These are phyloP conservation scores for Chrysolina haemoptera DNA, from an alignment of 2,888 invertebrate genomes.

Conservation along the genomic window DNA sequence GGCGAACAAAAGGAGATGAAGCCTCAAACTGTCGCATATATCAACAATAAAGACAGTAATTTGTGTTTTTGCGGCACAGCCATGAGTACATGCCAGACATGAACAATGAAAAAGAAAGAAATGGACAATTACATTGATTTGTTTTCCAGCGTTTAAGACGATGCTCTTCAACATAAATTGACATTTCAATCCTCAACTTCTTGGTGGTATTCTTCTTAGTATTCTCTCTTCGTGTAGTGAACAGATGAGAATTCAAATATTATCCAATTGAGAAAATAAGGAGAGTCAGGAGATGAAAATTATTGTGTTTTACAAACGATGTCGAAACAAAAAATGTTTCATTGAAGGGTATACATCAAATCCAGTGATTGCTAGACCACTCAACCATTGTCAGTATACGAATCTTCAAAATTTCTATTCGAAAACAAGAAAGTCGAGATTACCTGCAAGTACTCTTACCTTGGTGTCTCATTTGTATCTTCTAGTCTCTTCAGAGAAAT, in stretches of 20 bases:
- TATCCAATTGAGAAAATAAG: not conserved
- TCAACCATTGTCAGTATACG: no score
- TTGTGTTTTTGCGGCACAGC: constrained; percentile 56
- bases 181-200: constrained; percentile 46
- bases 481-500: no score
- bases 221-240: constrained; percentile 26
- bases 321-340: no score
- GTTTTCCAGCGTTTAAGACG: constrained; percentile 53
- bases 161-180: constrained; percentile 47
- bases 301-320: no score
- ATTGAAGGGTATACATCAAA: no score
- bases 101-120: constrained; percentile 54
- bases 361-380: no score
- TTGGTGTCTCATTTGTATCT: no score
- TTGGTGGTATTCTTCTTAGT: constrained; percentile 42
- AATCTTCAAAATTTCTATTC: no score
- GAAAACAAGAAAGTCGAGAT: no score
- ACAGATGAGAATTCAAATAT: not conserved
- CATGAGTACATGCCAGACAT: constrained; percentile 54
- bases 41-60: constrained; percentile 54
- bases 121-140: constrained; percentile 59
- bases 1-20: constrained; percentile 22
- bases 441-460: no score
- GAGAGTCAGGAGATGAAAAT: no score
- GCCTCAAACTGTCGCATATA: constrained; percentile 37